Percentiles rank a stretch among this genome's conserved stretches.
Evolutionary conservation across 2,888 invertebrate species (phyloP).

Genomic region (Ferrisia virgata): DNA sequence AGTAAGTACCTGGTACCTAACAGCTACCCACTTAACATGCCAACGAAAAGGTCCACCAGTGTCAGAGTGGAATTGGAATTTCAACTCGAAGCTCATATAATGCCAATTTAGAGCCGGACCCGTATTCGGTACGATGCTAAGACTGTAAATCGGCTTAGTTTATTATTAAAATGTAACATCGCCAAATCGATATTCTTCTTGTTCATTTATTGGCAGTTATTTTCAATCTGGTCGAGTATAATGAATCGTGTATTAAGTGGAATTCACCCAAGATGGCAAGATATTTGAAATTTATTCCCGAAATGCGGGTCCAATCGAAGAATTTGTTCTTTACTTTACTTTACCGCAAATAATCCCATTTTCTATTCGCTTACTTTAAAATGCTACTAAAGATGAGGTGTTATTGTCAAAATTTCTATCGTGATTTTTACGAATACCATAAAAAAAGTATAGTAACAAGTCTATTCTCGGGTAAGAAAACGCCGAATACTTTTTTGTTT

Average conservation of each 20-base stretch:
- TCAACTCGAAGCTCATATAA: background rate
- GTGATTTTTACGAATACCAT: no score
- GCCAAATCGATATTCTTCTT: conserved; percentile 1
- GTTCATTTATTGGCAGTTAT: conserved; percentile 17
- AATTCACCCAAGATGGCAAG: background rate
- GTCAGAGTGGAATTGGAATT: background rate
- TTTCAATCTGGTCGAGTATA: background rate
- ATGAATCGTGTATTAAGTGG: background rate
- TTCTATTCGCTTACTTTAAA: no score
- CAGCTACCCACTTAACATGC: no score
- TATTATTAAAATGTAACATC: conserved; percentile 2
- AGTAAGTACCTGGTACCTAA: no score
- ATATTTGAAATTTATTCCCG: background rate
- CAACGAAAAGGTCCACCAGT: background rate
- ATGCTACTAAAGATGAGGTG: no score
- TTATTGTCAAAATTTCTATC: no score
- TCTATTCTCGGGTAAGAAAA: no score
- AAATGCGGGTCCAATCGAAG: no score
- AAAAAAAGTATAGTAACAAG: no score
- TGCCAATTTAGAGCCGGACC: background rate
- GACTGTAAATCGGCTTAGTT: background rate
- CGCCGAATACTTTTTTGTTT: no score
- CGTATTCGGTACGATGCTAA: background rate
- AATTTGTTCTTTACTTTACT: no score
- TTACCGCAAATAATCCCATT: no score